Percentiles rank a stretch among this genome's conserved stretches.
Conservation (phyloP, 2,888 invertebrate species). For the Dolichopus griseipennis region DNA sequence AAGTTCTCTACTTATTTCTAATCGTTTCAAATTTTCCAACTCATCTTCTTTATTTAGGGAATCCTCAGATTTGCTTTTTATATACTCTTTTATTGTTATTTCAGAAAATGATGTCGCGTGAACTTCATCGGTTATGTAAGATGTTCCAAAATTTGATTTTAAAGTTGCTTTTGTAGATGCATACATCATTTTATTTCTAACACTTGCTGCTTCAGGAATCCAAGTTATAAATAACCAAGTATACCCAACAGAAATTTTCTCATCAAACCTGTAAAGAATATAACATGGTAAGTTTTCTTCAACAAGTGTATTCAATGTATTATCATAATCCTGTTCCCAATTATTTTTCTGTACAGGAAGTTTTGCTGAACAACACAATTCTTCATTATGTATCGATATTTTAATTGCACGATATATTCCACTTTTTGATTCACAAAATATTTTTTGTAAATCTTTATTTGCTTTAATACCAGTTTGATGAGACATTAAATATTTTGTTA, state of each 20-base stretch:
- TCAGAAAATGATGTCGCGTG: conserved; percentile 83
- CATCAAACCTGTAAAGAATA: conserved; percentile 75
- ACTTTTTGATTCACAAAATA: conserved; percentile 67
- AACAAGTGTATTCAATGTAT: conserved; percentile 58
- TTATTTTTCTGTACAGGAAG: conserved; percentile 31
- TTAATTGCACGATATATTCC: conserved; percentile 73
- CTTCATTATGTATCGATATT: conserved; percentile 71
- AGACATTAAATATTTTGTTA: conserved; percentile 57
- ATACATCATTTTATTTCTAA: conserved; percentile 93
- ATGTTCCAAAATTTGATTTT: conserved; percentile 93
- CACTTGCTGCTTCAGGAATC: conserved; percentile 52
- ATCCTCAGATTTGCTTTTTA: conserved; percentile 64
- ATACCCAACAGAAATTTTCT: conserved; percentile 68
- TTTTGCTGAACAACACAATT: background rate
- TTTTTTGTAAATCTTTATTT: conserved; percentile 69
- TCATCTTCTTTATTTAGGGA: conserved; percentile 69
- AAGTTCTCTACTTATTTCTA: conserved; percentile 51
- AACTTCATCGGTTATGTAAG: conserved; percentile 87
- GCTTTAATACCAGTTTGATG: conserved; percentile 88
- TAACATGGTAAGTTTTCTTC: conserved; percentile 82
- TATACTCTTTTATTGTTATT: conserved; percentile 70
- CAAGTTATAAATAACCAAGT: conserved; percentile 92
- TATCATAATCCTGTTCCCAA: conserved; percentile 83
- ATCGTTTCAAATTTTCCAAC: conserved; percentile 48
- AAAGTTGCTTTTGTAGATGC: conserved; percentile 96